phyloP scores from a whole-genome alignment of 2,888 invertebrate species.

The Microctonus hyperodae region DNA sequence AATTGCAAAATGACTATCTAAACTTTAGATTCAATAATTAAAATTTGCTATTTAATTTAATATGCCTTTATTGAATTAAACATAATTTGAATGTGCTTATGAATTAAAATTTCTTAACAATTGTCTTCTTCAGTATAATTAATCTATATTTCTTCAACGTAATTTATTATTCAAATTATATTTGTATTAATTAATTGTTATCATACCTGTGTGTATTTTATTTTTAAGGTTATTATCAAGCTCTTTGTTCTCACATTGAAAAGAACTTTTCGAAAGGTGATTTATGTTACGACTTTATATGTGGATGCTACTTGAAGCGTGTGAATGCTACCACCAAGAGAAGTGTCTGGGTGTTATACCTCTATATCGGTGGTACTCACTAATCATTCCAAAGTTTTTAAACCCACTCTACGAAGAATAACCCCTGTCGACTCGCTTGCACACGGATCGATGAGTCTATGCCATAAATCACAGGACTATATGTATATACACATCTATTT shows the following conservation, averaged over 20 bases:
- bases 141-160: no score
- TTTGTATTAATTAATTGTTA: no score
- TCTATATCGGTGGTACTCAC: conserved; percentile 35
- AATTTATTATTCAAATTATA: no score
- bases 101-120: no score
- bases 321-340: background rate
- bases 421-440: conserved; percentile 33
- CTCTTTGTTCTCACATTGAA: background rate
- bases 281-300: background rate
- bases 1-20: no score
- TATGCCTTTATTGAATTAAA: background rate
- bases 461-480: conserved; percentile 9
- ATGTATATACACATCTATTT: background rate
- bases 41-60: background rate
- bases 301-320: background rate
- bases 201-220: no score
- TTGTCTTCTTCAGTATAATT: no score
- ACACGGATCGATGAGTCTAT: conserved; percentile 35
- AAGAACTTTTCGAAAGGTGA: background rate
- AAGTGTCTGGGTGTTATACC: background rate
- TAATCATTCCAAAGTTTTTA: conserved; percentile 41
- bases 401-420: background rate
- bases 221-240: no score
- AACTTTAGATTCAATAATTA: no score
- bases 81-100: background rate